Conservation (phyloP, 2,113 vertebrate species). For the Polyodon spathula region DNA sequence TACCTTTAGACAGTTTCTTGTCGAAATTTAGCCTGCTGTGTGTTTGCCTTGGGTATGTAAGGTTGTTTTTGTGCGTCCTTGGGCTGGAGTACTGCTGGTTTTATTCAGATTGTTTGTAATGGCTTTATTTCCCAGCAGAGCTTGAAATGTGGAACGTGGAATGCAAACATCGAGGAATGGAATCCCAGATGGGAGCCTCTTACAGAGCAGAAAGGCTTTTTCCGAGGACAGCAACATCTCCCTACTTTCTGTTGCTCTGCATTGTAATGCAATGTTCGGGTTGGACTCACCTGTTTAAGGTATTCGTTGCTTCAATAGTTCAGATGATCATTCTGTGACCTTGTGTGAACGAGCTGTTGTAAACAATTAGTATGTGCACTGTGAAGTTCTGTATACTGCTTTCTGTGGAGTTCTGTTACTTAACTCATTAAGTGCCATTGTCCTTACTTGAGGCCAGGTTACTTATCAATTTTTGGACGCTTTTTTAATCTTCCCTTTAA, state of each 20-base stretch:
- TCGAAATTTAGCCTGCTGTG: background rate
- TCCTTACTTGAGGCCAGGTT: too few relatives aligned
- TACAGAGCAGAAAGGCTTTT: background rate
- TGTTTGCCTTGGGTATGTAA: background rate
- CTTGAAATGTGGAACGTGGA: background rate
- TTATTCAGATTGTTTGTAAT: background rate
- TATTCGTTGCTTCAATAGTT: background rate
- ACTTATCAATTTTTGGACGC: too few relatives aligned
- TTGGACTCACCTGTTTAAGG: background rate
- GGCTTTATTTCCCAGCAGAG: slow-evolving; percentile 1
- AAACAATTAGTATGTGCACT: too few relatives aligned
- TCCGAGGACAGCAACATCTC: background rate
- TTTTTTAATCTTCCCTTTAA: too few relatives aligned
- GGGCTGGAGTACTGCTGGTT: background rate
- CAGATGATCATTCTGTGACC: background rate
- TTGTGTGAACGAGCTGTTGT: too few relatives aligned
- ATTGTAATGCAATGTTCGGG: background rate
- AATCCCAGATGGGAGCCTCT: background rate
- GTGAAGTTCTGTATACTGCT: too few relatives aligned
- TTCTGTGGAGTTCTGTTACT: too few relatives aligned
- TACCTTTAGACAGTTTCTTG: background rate
- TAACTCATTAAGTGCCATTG: too few relatives aligned
- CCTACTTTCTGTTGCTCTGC: background rate
- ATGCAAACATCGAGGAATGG: background rate
- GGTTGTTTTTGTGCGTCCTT: background rate